A percentile compares a stretch with the other conserved stretches of the same genome.
These are phyloP conservation scores for Ophion ellenae DNA, from an alignment of 2,888 invertebrate genomes.

Conservation along the genomic window DNA sequence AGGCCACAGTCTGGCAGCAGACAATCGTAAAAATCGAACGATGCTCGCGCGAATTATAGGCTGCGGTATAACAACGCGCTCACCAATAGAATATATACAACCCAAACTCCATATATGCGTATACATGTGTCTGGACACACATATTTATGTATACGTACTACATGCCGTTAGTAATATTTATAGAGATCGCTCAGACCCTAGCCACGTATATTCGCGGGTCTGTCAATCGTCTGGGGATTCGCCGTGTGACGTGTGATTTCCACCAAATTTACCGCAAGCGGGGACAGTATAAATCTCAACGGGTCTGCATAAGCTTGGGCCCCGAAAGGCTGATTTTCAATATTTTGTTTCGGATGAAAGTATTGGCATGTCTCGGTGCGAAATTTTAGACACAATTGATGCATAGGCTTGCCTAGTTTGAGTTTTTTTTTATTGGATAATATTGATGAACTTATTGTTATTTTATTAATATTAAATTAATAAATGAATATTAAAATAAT, in stretches of 20 bases:
- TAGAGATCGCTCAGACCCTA: slow-evolving; percentile 31
- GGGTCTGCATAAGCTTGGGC: too few relatives aligned
- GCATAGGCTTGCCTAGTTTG: too few relatives aligned
- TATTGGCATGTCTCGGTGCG: too few relatives aligned
- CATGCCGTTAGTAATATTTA: slow-evolving; percentile 23
- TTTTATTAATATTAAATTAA: too few relatives aligned
- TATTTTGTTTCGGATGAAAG: too few relatives aligned
- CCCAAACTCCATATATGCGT: slow-evolving; percentile 5
- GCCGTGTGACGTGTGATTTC: slow-evolving; percentile 16
- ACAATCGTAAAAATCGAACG: slow-evolving; percentile 83
- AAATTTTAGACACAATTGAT: too few relatives aligned
- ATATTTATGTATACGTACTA: background rate
- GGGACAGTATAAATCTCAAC: background rate
- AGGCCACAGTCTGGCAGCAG: slow-evolving; percentile 79
- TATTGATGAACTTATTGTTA: too few relatives aligned
- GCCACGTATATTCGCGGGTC: slow-evolving; percentile 31
- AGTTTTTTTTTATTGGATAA: too few relatives aligned
- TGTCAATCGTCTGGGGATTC: slow-evolving; percentile 22
- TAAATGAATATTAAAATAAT: too few relatives aligned
- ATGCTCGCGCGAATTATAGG: slow-evolving; percentile 82
- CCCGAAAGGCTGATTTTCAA: too few relatives aligned
- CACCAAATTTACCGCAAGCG: slow-evolving; percentile 4
- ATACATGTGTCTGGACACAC: background rate
- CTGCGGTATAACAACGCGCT: slow-evolving; percentile 75
- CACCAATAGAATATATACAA: slow-evolving; percentile 54